Percentiles rank a stretch among this genome's conserved stretches.
Conservation (phyloP, 2,113 vertebrate genomes). For the Ceratotherium simum region DNA sequence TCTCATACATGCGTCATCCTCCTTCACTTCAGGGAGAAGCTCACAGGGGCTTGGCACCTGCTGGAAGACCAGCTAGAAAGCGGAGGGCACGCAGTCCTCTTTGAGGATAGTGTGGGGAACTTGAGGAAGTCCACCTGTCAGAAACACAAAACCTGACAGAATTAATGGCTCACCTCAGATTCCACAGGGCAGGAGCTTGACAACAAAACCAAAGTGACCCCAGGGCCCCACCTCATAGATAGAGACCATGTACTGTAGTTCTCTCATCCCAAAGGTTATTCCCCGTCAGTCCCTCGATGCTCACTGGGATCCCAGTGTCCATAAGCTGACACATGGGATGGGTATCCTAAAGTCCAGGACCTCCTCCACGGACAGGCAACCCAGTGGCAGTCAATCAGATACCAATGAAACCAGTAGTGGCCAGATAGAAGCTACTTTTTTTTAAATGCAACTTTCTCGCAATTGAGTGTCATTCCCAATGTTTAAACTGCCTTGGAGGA, state of each 20-base stretch:
- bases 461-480: neutral
- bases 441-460: neutral
- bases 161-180: neutral
- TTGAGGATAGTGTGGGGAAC: fast-evolving
- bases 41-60: fast-evolving
- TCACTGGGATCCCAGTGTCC: neutral
- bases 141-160: neutral
- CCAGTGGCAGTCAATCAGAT: neutral
- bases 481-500: neutral
- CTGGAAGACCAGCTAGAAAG: neutral
- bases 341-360: neutral
- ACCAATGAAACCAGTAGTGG: neutral
- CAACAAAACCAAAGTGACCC: neutral
- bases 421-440: neutral
- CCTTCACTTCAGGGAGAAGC: no score
- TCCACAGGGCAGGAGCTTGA: neutral
- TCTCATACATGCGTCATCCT: fast-evolving
- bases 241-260: neutral
- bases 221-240: neutral
- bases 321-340: neutral
- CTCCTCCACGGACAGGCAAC: neutral
- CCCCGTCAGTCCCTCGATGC: neutral
- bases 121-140: neutral
- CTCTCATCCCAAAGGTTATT: neutral
- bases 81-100: neutral